Conservation (phyloP, 2,113 vertebrate species). For the Neoarius graeffei region DNA sequence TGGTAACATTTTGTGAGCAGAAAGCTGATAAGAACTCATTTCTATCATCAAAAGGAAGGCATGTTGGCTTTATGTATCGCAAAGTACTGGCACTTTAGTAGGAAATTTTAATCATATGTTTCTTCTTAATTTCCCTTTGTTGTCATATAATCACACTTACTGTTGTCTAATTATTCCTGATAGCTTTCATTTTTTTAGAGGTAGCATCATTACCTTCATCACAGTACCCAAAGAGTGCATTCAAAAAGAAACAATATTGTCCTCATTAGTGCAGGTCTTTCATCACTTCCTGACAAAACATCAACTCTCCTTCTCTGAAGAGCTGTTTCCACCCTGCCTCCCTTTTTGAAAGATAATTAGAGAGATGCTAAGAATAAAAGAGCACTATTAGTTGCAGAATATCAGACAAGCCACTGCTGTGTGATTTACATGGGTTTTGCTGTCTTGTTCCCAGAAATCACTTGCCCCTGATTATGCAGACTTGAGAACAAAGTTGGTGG, state of each 20-base stretch:
- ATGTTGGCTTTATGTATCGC: not conserved
- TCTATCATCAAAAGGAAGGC: slow-evolving; percentile 25
- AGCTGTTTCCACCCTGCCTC: not conserved
- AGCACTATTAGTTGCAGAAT: not conserved
- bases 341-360: slow-evolving; percentile 12
- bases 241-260: not conserved
- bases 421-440: not conserved
- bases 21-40: slow-evolving; percentile 17
- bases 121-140: not conserved
- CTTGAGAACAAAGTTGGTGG: not conserved
- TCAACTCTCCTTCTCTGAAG: not conserved
- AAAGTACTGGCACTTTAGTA: not conserved
- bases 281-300: not conserved
- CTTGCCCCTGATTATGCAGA: not conserved
- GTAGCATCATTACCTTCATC: not conserved
- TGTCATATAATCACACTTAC: not conserved
- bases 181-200: not conserved
- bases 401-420: not conserved
- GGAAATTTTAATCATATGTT: not conserved
- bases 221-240: not conserved
- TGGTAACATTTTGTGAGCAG: slow-evolving; percentile 33
- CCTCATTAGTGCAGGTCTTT: not conserved
- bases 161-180: not conserved
- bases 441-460: not conserved
- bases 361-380: not conserved